Base-by-base conservation (phyloP, 2,113 vertebrate species). In the Marmota flaviventris region DNA sequence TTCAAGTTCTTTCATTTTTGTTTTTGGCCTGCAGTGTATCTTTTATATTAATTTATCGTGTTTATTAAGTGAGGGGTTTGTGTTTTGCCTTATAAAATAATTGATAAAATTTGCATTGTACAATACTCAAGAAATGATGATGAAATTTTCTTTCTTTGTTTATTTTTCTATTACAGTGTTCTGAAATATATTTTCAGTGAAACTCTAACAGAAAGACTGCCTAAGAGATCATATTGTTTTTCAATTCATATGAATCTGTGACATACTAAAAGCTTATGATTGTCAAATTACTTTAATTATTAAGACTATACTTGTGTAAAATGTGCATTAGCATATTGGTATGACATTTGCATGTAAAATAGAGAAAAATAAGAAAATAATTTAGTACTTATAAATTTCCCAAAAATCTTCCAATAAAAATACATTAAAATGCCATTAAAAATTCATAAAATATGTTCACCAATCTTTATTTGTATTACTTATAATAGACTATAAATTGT, bases 61-160 rank as follows among this genome's bases (percentile, higher is more conserved):
- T 97, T 85, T 97, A 97, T 95, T 94, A 97, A 96, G 95, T 97
- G 91, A 98, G 95, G 97, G 94, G 37, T 95, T 97, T 97, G 97
- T 97, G 95, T 96, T 85, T 95, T 97, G 83, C 72, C 8, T n/a
- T 69, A 89, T 81, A 85, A 96, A 97, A 84, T 14, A 93, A 91
- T 34, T 27, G 53, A 96, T 91, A 97, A 97, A 83, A 94, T 89
- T 96, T 86, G 85, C 93, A 95, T 95, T 96, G 37, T 96, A 88
- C 92, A 97, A 94, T 94, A 85, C 29, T n/a, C 82, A 85, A 93
- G 94, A 89, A 96, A 95, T 77, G 4, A 76, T 78, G 65, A 93
- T 6, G 29, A 83, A 94, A 97, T 95, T 91, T 95, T 85, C 96
- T 95, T 94, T 86, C 85, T 97, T 93, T 1, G 93, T 97, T 98